phyloP scores from a whole-genome alignment of 2,888 invertebrate genomes.

The Coremacera marginata region DNA sequence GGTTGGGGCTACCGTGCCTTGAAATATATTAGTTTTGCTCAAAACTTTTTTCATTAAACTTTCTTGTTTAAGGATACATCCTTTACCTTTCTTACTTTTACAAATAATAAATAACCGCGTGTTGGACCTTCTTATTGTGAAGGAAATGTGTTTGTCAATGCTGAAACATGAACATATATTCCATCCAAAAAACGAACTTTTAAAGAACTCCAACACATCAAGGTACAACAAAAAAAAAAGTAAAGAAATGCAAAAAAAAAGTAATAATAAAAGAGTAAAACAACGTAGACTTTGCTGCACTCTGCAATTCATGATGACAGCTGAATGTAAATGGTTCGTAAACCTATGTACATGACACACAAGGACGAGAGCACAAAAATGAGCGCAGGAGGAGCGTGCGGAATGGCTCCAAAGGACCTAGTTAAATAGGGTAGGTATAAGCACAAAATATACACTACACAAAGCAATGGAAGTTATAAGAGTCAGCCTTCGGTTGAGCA shows the following conservation, averaged over 20 bases:
- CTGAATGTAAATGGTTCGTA: conserved; percentile 1
- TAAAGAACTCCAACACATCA: not conserved
- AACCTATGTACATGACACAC: not conserved
- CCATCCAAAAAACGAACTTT: not conserved
- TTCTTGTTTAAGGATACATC: too few species aligned
- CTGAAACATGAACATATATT: not conserved
- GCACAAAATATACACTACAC: not conserved
- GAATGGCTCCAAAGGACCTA: conserved; percentile 26
- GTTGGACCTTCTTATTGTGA: not conserved
- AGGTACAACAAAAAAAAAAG: not conserved
- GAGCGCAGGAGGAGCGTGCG: not conserved
- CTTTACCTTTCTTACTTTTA: too few species aligned
- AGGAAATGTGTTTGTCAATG: not conserved
- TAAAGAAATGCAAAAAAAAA: not conserved
- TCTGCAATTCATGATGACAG: not conserved
- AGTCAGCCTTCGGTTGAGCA: conserved; percentile 23
- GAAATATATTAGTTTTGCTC: too few species aligned
- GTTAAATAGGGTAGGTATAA: conserved; percentile 21
- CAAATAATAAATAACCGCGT: too few species aligned
- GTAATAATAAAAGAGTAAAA: too few species aligned
- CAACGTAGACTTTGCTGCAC: not conserved
- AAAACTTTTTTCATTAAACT: too few species aligned
- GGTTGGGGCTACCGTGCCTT: too few species aligned
- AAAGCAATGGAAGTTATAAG: not conserved
- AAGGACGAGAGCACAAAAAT: conserved; percentile 25